Base-by-base conservation (phyloP, 2,797 vertebrate genomes). In the Myiothlypis chrysogaster region DNA sequence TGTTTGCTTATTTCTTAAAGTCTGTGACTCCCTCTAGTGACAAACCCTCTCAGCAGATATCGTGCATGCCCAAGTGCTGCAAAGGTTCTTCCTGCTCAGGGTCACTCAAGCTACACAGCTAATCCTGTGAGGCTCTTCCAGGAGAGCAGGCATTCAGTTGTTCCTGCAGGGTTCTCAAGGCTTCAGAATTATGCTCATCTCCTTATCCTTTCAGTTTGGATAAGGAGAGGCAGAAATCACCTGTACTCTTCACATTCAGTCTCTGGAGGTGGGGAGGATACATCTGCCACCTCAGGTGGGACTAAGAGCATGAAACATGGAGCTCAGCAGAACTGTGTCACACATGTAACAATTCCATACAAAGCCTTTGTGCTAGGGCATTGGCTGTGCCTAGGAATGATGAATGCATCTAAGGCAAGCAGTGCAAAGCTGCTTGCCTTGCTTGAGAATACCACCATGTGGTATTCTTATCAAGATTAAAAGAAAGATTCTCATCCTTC, bases 21-120 rank as follows among this genome's bases (percentile, higher is more conserved):
- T 46, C 77, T 81, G 69, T 1, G 1, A 81, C 91, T 95, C 94
- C 94, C 95, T 89, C 94, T 96, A 86, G 83, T 89, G 95, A 89
- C 83, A 76, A 90, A 86, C 47, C 27, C n/a, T 88, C 50, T 86
- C 43, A 10, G 21, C 0, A 70, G 68, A n/a, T 16, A 34, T 1
- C 37, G 68, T 56, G 53, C 21, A 7, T 9, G 32, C 2, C 1
- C 35, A 47, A 65, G 23, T 6, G 65, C 79, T 86, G 57, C 65
- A 39, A 49, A 75, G 19, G 9, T 23, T 84, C 47, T 32, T 22
- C 0, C 2, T 44, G 28, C 34, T 61, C 46, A 21, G 60, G 25
- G 32, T 64, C 55, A 14, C 41, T 22, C 32, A 66, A 44, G 52
- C 56, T 59, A 28, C 68, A 52, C 66, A 76, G 35, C 16, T 65